Percentiles rank a stretch among this genome's conserved stretches.
These are phyloP conservation scores for Zophobas morio DNA, from an alignment of 1,140 invertebrate species.

Conservation along the genomic window DNA sequence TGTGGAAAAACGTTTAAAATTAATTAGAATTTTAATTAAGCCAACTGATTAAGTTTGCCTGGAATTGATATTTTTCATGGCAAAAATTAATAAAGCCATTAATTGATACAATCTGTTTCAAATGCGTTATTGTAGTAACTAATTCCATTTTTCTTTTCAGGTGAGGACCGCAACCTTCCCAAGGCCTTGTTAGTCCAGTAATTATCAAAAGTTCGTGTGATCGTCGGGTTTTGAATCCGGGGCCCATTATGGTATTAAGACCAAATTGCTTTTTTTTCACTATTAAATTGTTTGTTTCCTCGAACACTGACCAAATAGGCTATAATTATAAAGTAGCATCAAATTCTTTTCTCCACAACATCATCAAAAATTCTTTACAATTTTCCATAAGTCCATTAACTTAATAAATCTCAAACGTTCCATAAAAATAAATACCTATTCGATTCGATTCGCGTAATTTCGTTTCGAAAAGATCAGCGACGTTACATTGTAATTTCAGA, in stretches of 20 bases:
- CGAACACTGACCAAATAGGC: neutral
- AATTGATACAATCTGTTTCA: too few relatives aligned
- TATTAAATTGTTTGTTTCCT: constrained; percentile 1
- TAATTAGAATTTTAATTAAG: constrained; percentile 37
- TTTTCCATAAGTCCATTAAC: neutral
- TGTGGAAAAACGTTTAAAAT: constrained; percentile 6
- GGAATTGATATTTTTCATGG: too few relatives aligned
- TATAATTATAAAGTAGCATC: neutral
- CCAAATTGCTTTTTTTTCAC: neutral
- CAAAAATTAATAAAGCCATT: too few relatives aligned
- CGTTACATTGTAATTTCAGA: constrained; percentile 23
- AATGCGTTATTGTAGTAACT: constrained; percentile 6
- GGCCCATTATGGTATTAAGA: neutral
- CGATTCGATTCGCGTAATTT: constrained; percentile 30
- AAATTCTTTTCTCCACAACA: neutral
- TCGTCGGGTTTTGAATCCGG: neutral
- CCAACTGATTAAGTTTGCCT: neutral
- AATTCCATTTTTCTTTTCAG: constrained; percentile 9
- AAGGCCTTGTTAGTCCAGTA: constrained; percentile 5
- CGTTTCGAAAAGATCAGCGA: constrained; percentile 5
- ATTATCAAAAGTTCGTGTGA: neutral
- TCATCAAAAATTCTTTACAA: neutral
- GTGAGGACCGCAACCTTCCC: constrained; percentile 3
- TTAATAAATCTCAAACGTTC: neutral
- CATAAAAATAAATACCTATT: constrained; percentile 16